Percentiles rank a stretch among this genome's conserved stretches.
phyloP scores from a whole-genome alignment of 1,140 invertebrate species.

The Lepidurus couesii region DNA sequence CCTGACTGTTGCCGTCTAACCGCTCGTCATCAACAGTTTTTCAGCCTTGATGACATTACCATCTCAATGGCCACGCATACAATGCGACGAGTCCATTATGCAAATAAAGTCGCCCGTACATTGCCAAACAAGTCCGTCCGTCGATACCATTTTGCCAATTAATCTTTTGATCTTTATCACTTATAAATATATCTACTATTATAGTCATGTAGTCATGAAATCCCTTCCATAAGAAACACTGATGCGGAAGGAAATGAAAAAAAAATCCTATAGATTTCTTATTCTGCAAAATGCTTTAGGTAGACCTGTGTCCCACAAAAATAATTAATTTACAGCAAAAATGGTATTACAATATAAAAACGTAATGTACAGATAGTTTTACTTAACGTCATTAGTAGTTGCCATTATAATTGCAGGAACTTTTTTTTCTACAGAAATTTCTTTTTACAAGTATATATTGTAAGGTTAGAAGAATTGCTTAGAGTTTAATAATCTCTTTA shows the following conservation, averaged over 20 bases:
- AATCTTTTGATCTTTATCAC: not conserved
- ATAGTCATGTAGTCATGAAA: too few relatives aligned
- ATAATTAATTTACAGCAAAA: too few relatives aligned
- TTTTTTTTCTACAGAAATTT: not conserved
- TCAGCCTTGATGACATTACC: slow-evolving; percentile 6
- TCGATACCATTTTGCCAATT: slow-evolving; percentile 3
- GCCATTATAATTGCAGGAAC: not conserved
- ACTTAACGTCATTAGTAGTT: not conserved
- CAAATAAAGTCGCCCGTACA: not conserved
- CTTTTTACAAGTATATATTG: not conserved
- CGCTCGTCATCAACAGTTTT: slow-evolving; percentile 21
- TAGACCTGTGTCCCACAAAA: too few relatives aligned
- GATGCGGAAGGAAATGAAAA: too few relatives aligned
- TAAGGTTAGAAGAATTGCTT: not conserved
- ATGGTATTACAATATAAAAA: too few relatives aligned
- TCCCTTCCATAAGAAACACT: too few relatives aligned
- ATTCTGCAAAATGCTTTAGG: too few relatives aligned
- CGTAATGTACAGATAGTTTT: too few relatives aligned
- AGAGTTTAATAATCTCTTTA: too few relatives aligned
- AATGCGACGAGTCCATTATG: slow-evolving; percentile 21
- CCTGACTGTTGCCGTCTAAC: slow-evolving; percentile 10
- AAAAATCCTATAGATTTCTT: too few relatives aligned
- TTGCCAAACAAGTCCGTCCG: not conserved
- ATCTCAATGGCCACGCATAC: not conserved
- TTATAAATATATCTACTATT: not conserved